Evolutionary conservation across 2,888 invertebrate species (phyloP), one percentile per base, ranked within the genome.

Genomic region (Bellardia bayeri): DNA sequence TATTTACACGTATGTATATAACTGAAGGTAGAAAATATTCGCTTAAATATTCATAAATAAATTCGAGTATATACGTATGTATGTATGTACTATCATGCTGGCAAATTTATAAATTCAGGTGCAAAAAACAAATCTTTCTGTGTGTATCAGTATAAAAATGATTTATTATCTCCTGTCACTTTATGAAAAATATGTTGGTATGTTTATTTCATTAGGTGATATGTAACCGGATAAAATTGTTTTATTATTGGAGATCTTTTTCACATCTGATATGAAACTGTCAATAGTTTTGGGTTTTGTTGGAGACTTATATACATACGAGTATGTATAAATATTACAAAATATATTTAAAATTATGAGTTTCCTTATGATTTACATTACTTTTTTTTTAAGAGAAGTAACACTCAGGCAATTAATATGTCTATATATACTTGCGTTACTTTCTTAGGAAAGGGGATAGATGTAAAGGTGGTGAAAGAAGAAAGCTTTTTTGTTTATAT

Each of bases 71-170:
- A 30, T 58, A 37, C n/a, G 4, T 61, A 23, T 23, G 23, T 23
- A 23, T 1, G 23, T 61, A n/a, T 61, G 33, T 14, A 61, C 33
- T 14, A 5, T 61, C 45, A 49, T 14, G n/a, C 49, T 51, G n/a
- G 49, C 49, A 51, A 51, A 49, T 69, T 69, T 49, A 33, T 51
- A 69, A 2, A 69, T 49, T 49, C 68, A 69, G 68, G 68, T 69
- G 68, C 16, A 51, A 69, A 51, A 49, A 69, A 51, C 61, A 61
- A 61, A 61, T 61, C 30, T 11, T 30, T 13, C 30, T 58, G 23
- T 5, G 30, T 11, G 30, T 58, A 30, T 58, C 37, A 33, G 5
- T 37, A 14, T 61, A 45, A 14, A 37, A 9, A 61, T 61, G 33
- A 61, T 61, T 61, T 37, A 61, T 61, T 33, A 9, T 8, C 16